Evolutionary conservation across 2,113 vertebrate species (phyloP), one percentile per base, ranked within the genome.

Genomic region (Nycticebus coucang): DNA sequence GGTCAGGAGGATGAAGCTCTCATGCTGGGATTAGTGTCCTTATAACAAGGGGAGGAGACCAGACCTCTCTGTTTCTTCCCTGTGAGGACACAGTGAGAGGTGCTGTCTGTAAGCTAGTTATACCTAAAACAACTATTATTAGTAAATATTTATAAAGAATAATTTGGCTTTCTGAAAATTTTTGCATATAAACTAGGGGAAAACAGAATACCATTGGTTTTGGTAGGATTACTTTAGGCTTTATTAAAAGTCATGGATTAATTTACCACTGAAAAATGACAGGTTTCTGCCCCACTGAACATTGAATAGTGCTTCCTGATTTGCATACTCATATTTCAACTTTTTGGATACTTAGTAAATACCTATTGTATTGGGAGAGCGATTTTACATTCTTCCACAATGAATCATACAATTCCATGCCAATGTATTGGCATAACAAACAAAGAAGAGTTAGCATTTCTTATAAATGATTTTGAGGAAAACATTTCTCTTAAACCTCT

Each of bases 381-480:
- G 12, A 89, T 89, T 93, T 87, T 68, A 33, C 45, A 13, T 64
- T 93, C 33, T 87, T 55, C 41, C 81, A 35, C 8, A 89, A 57
- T 26, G 60, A 37, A 24, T 77, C 30, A 92, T 33, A 57, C 0
- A 13, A 22, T 66, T 10, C 21, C 8, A 60, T 30, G 0, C 14
- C 37, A 66, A 50, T 24, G 35, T 68, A 35, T 79, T 50, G 33
- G 24, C 45, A 85, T 19, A 62, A 92, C 33, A 84, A 77, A n/a
- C 10, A 89, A 35, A 78, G 7, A 94, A 83, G 7, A 62, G 11
- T 30, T 68, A 12, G 10, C 33, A 11, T 62, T 62, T 33, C 8
- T 86, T 89, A 86, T 24, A 92, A 88, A 64, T 68, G 17, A 86
- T 53, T 94, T 75, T 75, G 10, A 50, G n/a, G 37, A 45, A 91